Conservation (phyloP, 1,140 invertebrate species). For the Megathymus violae region DNA sequence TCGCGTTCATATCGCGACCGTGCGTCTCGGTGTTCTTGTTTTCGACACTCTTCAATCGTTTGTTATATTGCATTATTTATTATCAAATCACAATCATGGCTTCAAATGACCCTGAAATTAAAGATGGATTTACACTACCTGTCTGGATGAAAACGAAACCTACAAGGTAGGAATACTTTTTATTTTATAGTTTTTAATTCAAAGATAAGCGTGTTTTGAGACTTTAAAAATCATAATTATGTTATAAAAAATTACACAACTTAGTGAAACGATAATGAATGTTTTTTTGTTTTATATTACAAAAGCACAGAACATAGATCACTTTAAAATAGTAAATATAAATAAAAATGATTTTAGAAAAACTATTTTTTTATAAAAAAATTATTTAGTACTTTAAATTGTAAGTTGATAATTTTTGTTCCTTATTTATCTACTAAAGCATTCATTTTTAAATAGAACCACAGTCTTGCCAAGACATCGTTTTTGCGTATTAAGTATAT, state of each 20-base stretch:
- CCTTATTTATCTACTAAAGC: conserved; percentile 1
- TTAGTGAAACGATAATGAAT: too few relatives aligned
- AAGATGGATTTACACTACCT: conserved; percentile 70
- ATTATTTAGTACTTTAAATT: neutral
- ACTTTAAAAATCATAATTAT: too few relatives aligned
- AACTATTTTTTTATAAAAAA: too few relatives aligned
- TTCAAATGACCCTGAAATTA: conserved; percentile 74
- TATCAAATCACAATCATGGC: conserved; percentile 55
- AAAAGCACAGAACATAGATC: too few relatives aligned
- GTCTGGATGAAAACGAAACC: conserved; percentile 77
- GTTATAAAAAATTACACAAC: too few relatives aligned
- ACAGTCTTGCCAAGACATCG: conserved; percentile 5
- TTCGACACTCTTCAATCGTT: conserved; percentile 13
- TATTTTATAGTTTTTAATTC: too few relatives aligned
- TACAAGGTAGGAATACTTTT: conserved; percentile 59
- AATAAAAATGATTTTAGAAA: too few relatives aligned
- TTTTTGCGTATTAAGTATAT: neutral
- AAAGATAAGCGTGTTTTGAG: too few relatives aligned
- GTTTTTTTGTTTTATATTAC: too few relatives aligned
- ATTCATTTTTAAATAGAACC: conserved; percentile 21
- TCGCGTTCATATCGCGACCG: conserved; percentile 32
- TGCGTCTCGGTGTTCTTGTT: neutral
- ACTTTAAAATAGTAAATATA: too few relatives aligned
- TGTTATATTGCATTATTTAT: conserved; percentile 15
- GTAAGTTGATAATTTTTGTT: neutral